Evolutionary conservation across 2,113 vertebrate species (phyloP).

Genomic region (Haplochromis vanheusdeni): DNA sequence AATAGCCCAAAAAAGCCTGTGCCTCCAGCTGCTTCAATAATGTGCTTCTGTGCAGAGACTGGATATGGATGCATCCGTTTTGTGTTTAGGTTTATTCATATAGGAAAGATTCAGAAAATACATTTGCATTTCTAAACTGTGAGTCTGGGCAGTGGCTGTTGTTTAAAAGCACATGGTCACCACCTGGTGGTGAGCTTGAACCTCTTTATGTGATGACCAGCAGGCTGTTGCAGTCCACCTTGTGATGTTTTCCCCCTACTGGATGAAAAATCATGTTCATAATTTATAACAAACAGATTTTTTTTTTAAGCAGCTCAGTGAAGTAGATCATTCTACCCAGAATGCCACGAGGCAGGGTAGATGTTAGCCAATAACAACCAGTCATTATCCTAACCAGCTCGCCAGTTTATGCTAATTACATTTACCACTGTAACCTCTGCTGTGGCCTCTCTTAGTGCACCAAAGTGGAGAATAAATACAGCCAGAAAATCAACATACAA

Average conservation of each 20-base stretch:
- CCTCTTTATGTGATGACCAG: neutral
- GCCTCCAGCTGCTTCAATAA: neutral
- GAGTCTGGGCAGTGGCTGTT: neutral
- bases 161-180: constrained; percentile 8
- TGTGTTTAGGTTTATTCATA: neutral
- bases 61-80: neutral
- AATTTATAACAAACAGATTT: neutral
- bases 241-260: neutral
- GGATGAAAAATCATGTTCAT: neutral
- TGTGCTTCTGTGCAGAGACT: neutral
- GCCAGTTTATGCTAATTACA: neutral
- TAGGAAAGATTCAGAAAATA: neutral
- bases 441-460: neutral
- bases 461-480: neutral
- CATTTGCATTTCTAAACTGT: neutral
- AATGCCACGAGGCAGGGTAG: neutral
- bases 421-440: neutral
- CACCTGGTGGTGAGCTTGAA: constrained; percentile 38
- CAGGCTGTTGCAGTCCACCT: neutral
- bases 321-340: neutral
- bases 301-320: neutral
- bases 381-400: neutral
- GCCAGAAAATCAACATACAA: neutral
- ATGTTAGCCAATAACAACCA: neutral
- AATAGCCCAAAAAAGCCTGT: neutral